Evolutionary conservation across 2,888 invertebrate genomes (phyloP), one percentile per base, ranked within the genome.

Genomic region (Amorpha juglandis): DNA sequence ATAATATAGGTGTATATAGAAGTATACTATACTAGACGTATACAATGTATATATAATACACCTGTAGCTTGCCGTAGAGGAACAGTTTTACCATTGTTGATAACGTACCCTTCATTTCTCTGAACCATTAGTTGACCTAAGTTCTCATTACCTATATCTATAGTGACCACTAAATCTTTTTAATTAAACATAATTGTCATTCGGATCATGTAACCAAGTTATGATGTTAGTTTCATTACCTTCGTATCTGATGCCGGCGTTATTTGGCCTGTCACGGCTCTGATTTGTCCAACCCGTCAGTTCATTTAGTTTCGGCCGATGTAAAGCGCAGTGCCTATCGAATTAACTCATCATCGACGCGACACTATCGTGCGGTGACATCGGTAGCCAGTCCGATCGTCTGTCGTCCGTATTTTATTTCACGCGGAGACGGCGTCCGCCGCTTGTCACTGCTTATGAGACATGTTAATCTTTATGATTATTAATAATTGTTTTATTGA

Each of bases 311-410:
- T 79, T 78, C 78, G 81, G 78, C 75, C 74, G 78, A 79, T 80
- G 77, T 77, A 82, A 84, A 83, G 83, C 81, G 81, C 84, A 78
- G 79, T 77, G 76, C 77, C 84, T 86, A 86, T 89, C 85, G 86
- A 89, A 91, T 90, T 90, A 90, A 89, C 83, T 82, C 88, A 81
- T 90, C 90, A 87, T 84, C 78, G 79, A 71, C 74, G 71, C 72
- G 78, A 88, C 88, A 78, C 82, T 90, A 90, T 90, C 89, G 69
- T 69, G 69, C 63, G 66, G 75, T 74, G 89, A 90, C 88, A 90
- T 90, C 90, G 77, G 86, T 84, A 86, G 88, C 84, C 73, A 73
- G 78, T 77, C 81, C 82, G 79, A 81, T 81, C 79, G 42, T 51
- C 62, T 51, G 65, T 62, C 38, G 27, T 42, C 52, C 45, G 52